Base-by-base conservation (phyloP, 2,888 invertebrate genomes). In the Abscondita cerata region DNA sequence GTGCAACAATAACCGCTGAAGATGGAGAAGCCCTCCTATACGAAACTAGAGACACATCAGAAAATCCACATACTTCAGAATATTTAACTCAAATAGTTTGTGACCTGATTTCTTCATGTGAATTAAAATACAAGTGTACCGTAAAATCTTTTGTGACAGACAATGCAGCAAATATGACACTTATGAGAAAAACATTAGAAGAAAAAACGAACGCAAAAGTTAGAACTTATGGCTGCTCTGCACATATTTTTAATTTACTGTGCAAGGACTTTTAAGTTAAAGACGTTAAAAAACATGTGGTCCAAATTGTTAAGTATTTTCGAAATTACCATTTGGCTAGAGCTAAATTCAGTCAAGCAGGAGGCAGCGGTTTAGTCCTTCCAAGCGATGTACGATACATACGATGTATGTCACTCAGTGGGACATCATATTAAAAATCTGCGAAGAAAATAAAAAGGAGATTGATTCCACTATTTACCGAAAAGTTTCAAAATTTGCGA, bases 41-140 rank as follows among this genome's bases (percentile, higher is more conserved):
- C 44, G 56, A 63, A 11, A 52, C 60, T 34, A 53, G 65, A 18
- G 65, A 69, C 60, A 66, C 64, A 40, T 38, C 48, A 48, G 48
- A 25, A 13, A 11, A 48, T 20, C 50, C 60, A 25, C 65, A 69
- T 47, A 64, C 62, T 25, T 34, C 50, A 16, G 63, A 59, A 33
- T 67, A 66, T 54, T 44, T 67, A 15, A 54, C 53, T 44, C 4
- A 62, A 50, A 33, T 64, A 25, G 13, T 52, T 48, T 52, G 38
- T 16, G 25, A 38, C 52, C 41, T 54, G 13, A 60, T 64, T 18
- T 8, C 48, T 36, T 19, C 41, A 40, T 55, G 55, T 25, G 25
- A 41, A 55, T 16, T 33, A 16, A 12, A 47, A 48, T 59, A 50
- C 41, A 31, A 59, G 18, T 59, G 51, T 46, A 51, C 38, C n/a